Evolutionary conservation across 1,140 invertebrate species (phyloP), one percentile per base, ranked within the genome.

Genomic region (Anoplophora glabripennis): DNA sequence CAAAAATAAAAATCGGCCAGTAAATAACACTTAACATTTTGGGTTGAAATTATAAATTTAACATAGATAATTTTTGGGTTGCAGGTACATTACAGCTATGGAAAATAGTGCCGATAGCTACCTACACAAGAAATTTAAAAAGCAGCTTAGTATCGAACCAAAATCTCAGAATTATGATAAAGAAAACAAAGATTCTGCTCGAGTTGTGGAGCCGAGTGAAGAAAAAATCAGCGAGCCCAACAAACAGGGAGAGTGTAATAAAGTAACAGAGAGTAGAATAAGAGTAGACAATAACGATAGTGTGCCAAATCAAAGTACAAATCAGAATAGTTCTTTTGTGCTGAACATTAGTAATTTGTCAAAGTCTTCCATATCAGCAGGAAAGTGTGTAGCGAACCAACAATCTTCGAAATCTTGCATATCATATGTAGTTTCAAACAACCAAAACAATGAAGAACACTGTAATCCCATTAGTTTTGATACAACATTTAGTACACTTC

Each of bases 81-180:
- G 11, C 59, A 74, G 65, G 60, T 62, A 59, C 59, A 49, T 65
- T 17, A 41, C 46, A 64, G 64, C 57, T 56, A 75, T 75, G 71
- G 73, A 72, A 65, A 84, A 83, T 79, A 84, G 82, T 78, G 84
- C 86, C 71, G 83, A 85, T 65, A 89, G 87, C 69, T 94, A 94
- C 79, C 80, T 91, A 76, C 90, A 94, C 73, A 94, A 94, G 73
- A 94, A 93, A 75, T 94, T 94, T 75, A 93, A 94, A 77, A 92
- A 92, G 73, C 84, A 91, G 79, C 85, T 88, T 62, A 88, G 87
- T 80, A 78, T 75, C 44, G 79, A 76, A 56, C 68, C 71, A 58
- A 66, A 52, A 61, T 67, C 70, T n/a, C 63, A 72, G 61, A 70
- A 69, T 5, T 28, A 28, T 55, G 54, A 63, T 52, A 59, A 66